Conservation (phyloP, 2,888 invertebrate genomes). For the Dorcus parallelipipedus region DNA sequence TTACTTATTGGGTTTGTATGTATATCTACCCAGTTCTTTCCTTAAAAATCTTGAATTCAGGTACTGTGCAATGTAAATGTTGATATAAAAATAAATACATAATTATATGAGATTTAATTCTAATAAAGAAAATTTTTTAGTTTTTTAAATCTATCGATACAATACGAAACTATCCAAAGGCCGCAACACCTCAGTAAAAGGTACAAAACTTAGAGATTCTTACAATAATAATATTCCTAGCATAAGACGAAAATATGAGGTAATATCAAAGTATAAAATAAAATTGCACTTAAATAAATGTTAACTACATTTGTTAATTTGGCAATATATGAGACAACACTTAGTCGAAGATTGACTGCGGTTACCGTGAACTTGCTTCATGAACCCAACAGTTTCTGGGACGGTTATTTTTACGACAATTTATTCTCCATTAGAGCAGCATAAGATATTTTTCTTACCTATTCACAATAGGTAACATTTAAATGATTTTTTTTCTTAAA, state of each 20-base stretch:
- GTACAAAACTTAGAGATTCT: conserved; percentile 15
- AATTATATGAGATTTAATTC: background rate
- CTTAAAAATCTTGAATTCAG: no score
- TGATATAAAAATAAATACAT: conserved; percentile 13
- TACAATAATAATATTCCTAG: conserved; percentile 29
- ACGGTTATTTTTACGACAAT: conserved; percentile 11
- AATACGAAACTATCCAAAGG: conserved; percentile 38
- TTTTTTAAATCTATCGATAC: background rate
- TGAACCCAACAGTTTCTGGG: conserved; percentile 12
- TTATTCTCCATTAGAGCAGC: background rate
- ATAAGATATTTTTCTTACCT: conserved; percentile 19
- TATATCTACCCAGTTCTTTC: no score
- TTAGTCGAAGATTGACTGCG: conserved; percentile 9
- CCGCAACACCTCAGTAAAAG: conserved; percentile 27
- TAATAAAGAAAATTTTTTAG: background rate
- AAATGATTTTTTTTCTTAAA: conserved; percentile 14
- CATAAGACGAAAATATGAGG: conserved; percentile 43
- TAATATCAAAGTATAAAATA: conserved; percentile 43
- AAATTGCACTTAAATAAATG: conserved; percentile 43
- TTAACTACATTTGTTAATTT: conserved; percentile 37
- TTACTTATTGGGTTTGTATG: no score
- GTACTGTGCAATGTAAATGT: no score
- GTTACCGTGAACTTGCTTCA: conserved; percentile 11
- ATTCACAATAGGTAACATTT: conserved; percentile 22
- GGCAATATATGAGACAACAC: conserved; percentile 32